These are phyloP conservation scores for Pseudorhiza aurosa DNA, from an alignment of 30 jellyfish, hydroid and myxozoan genomes.

Conservation along the genomic window DNA sequence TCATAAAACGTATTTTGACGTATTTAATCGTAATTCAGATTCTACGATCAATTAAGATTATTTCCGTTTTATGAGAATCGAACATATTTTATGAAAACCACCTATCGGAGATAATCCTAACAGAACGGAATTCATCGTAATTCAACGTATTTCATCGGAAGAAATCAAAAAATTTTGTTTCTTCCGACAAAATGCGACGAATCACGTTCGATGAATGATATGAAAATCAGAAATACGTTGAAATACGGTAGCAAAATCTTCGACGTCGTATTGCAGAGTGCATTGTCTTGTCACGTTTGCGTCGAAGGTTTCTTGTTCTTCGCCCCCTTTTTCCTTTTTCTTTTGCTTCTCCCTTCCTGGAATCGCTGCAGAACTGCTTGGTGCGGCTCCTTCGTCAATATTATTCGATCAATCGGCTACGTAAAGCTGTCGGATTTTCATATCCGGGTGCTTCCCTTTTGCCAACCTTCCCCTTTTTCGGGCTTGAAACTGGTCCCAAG, in stretches of 20 bases:
- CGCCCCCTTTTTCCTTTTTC: no score
- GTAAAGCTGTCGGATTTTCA: no score
- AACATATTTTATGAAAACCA: slow-evolving; percentile 20
- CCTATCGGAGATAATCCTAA: slow-evolving; percentile 14
- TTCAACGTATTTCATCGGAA: slow-evolving; percentile 9
- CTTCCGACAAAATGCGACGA: slow-evolving; percentile 24
- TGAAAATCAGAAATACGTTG: slow-evolving; percentile 13
- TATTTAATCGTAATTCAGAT: slow-evolving; percentile 9
- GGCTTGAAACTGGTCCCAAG: no score
- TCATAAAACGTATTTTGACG: slow-evolving; percentile 32
- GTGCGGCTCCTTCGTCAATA: no score
- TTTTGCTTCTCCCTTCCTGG: no score
- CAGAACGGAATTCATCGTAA: neutral
- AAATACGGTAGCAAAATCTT: slow-evolving; percentile 3
- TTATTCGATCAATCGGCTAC: no score
- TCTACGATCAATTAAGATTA: slow-evolving; percentile 33
- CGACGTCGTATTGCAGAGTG: no score
- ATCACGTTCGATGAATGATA: neutral
- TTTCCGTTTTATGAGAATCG: slow-evolving; percentile 34
- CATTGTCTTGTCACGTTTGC: no score
- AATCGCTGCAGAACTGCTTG: no score
- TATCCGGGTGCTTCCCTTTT: no score
- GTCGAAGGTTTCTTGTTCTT: no score
- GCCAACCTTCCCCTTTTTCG: no score
- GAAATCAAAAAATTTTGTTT: slow-evolving; percentile 18